A percentile compares a stretch with the other conserved stretches of the same genome.
Evolutionary conservation across 92 coral and sea anemone genomes (phyloP).

Genomic region (Parazoanthus swiftii): DNA sequence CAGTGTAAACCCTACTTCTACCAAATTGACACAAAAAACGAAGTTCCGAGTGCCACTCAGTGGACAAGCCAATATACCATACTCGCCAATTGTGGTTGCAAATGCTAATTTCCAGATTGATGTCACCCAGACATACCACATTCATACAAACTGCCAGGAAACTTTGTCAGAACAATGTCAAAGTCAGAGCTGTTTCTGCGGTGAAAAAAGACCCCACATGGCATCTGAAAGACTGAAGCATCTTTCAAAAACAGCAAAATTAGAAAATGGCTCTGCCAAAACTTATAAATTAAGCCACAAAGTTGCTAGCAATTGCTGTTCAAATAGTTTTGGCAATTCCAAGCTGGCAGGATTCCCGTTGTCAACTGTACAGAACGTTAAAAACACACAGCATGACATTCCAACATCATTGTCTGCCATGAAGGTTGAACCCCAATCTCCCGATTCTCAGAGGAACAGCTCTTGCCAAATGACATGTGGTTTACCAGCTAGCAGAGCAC

Average conservation of each 20-base stretch:
- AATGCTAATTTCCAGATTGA: slow-evolving; percentile 37
- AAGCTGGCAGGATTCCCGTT: background rate
- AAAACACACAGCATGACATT: background rate
- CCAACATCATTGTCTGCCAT: background rate
- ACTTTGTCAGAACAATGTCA: background rate
- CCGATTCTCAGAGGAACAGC: background rate
- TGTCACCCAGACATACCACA: slow-evolving; percentile 39
- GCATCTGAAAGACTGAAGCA: background rate
- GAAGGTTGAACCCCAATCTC: background rate
- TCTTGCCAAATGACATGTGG: background rate
- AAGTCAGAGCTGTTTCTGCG: background rate
- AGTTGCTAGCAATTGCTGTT: background rate
- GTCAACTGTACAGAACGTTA: slow-evolving; percentile 1
- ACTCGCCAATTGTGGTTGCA: slow-evolving; percentile 29
- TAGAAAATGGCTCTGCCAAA: background rate
- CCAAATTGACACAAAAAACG: slow-evolving; percentile 34
- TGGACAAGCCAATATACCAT: slow-evolving; percentile 10
- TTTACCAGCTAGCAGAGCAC: background rate
- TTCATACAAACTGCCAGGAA: slow-evolving; percentile 34
- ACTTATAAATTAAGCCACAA: slow-evolving; percentile 13
- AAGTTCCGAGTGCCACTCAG: slow-evolving; percentile 35
- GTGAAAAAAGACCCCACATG: background rate
- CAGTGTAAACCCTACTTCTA: slow-evolving; percentile 19
- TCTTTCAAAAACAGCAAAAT: slow-evolving; percentile 19
- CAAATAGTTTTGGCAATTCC: background rate